A percentile compares a stretch with the other conserved stretches of the same genome.
Evolutionary conservation across 2,113 vertebrate species (phyloP).

Genomic region (Felis chaus): DNA sequence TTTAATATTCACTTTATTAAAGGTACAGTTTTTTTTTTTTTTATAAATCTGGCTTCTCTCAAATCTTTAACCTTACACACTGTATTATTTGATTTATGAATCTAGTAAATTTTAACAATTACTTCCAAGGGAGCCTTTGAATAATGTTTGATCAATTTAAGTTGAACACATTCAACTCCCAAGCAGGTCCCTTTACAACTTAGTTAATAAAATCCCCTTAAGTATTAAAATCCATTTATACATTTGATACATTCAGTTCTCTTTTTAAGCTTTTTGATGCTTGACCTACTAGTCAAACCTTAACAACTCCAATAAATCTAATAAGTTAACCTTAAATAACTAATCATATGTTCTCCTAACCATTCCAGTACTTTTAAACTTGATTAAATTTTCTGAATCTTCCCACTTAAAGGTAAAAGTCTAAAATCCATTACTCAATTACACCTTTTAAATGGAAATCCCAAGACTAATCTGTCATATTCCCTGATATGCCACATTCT

Average conservation of each 20-base stretch:
- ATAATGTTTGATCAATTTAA: conserved; percentile 64
- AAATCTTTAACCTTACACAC: conserved; percentile 56
- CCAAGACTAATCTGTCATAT: conserved; percentile 49
- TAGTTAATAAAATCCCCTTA: conserved; percentile 71
- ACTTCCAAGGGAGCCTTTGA: conserved; percentile 67
- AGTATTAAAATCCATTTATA: conserved; percentile 66
- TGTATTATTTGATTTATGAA: conserved; percentile 71
- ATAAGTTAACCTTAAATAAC: conserved; percentile 62
- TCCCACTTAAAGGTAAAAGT: conserved; percentile 54
- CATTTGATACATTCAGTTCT: conserved; percentile 65
- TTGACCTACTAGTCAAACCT: conserved; percentile 30
- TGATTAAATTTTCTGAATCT: conserved; percentile 70
- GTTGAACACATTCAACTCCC: conserved; percentile 53
- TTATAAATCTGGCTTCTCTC: conserved; percentile 1
- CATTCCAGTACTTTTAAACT: conserved; percentile 51
- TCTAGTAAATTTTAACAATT: conserved; percentile 71
- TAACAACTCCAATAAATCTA: conserved; percentile 64
- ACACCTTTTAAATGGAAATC: conserved; percentile 57
- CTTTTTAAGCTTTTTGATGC: conserved; percentile 63
- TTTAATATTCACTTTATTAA: conserved; percentile 54
- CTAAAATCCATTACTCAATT: conserved; percentile 66
- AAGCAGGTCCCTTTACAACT: conserved; percentile 56
- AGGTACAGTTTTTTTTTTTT: neutral
- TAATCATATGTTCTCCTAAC: conserved; percentile 50
- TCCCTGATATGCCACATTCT: neutral